Evolutionary conservation across 2,113 vertebrate species (phyloP), one percentile per base, ranked within the genome.

Genomic region (Chaetodon auriga): DNA sequence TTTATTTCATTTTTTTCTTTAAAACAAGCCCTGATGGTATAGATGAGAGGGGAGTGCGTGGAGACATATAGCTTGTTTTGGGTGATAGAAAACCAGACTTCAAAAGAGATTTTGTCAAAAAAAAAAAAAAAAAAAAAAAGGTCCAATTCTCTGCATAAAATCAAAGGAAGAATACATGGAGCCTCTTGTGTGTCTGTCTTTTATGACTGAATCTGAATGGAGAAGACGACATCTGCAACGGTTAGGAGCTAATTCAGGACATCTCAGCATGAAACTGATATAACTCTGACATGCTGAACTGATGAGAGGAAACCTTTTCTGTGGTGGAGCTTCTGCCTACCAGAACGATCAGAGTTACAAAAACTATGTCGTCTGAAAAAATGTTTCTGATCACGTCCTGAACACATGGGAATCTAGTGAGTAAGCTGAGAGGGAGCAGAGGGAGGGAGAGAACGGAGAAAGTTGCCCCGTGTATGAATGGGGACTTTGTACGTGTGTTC

Each of bases 381-480:
- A 65, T 38, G 10, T 68, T 86, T 87, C 55, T 79, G 65, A 92
- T 91, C 75, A 57, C 82, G 68, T 65, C 83, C 75, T 1, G 64
- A 75, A 64, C 88, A 81, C 86, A 92, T 75, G 82, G 72, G 78
- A 89, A 82, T 84, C 51, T 38, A 68, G 86, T 89, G 86, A 66
- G 87, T 76, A 85, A 92, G 69, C 73, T 69, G 85, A 90, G 82
- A 75, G 46, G 79, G 68, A 84, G 73, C 51, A 8, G 23, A 79
- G 55, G 79, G 70, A 85, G 74, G 58, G 75, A 38, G 78, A 86
- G 79, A 66, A 85, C 71, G 58, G 75, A 38, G 78, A 86, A 70
- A 2, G 82, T 71, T 86, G 60, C 78, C 79, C 71, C 21, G 25
- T n/a, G 73, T 79, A 94, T 94, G 93, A 95, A 95, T 92, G 81